A percentile compares a stretch with the other conserved stretches of the same genome.
Conservation (phyloP, 2,797 vertebrate species). For the Sebastes diaconus region DNA sequence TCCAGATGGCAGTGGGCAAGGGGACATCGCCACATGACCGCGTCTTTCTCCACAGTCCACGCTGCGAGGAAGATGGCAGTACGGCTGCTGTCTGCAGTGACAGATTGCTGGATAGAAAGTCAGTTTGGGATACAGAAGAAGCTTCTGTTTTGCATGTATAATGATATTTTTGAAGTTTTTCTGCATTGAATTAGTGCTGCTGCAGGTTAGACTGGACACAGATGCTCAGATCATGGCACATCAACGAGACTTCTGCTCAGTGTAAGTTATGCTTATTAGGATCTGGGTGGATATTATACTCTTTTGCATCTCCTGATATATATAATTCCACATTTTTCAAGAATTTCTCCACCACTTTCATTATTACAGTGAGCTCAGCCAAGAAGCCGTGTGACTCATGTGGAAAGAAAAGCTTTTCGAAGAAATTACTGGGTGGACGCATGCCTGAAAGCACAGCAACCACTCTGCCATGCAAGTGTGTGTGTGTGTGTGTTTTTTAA, state of each 20-base stretch:
- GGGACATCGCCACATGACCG: conserved; percentile 60
- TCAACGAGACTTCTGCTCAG: neutral
- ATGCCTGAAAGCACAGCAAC: conserved; percentile 28
- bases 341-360: conserved; percentile 13
- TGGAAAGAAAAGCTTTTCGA: conserved; percentile 47
- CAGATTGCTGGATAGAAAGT: conserved; percentile 64
- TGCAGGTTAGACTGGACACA: neutral
- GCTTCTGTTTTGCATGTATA: neutral
- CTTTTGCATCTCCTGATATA: conserved; percentile 10
- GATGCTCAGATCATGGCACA: neutral
- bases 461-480: conserved; percentile 15
- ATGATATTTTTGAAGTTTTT: conserved; percentile 2
- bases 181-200: neutral
- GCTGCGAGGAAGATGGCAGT: conserved; percentile 50
- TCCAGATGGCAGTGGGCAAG: conserved; percentile 78
- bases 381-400: conserved; percentile 4
- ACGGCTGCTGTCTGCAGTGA: conserved; percentile 48
- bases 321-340: conserved; percentile 16
- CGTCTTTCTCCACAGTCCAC: conserved; percentile 36
- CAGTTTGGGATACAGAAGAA: neutral
- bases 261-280: neutral
- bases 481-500: neutral
- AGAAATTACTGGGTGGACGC: conserved; percentile 42
- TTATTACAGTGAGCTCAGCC: conserved; percentile 32
- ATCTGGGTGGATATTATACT: neutral